phyloP scores from a whole-genome alignment of 2,888 invertebrate species.

The Matsumyia berberina region DNA sequence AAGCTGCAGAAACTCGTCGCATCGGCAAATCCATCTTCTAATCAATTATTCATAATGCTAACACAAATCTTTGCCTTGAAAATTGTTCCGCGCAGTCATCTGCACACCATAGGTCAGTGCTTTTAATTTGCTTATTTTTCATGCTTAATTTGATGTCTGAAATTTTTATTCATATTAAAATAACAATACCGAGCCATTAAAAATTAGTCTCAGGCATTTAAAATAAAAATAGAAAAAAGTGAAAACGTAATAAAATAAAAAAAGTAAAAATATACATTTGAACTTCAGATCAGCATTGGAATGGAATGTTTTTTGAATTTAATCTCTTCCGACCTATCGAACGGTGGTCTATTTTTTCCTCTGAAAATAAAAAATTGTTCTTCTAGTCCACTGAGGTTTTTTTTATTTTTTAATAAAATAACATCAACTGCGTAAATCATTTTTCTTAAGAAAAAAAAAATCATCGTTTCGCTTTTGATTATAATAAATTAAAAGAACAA shows the following conservation, averaged over 20 bases:
- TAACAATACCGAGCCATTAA: slow-evolving; percentile 32
- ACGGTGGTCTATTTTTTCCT: slow-evolving; percentile 5
- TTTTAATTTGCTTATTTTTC: slow-evolving; percentile 37
- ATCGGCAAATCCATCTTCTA: neutral
- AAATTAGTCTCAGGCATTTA: slow-evolving; percentile 48
- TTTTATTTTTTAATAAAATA: slow-evolving; percentile 7
- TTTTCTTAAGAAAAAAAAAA: no score
- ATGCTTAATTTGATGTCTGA: slow-evolving; percentile 28
- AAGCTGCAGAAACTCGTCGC: no score
- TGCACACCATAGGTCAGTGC: slow-evolving; percentile 43
- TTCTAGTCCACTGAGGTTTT: neutral
- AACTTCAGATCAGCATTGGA: slow-evolving; percentile 28
- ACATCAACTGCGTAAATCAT: slow-evolving; percentile 19
- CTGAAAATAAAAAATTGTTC: neutral
- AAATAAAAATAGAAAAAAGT: slow-evolving; percentile 19
- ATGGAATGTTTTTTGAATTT: slow-evolving; percentile 3
- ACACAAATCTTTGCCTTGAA: slow-evolving; percentile 34
- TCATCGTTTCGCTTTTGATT: neutral
- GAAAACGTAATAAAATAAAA: neutral
- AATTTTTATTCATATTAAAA: slow-evolving; percentile 40
- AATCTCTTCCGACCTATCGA: slow-evolving; percentile 17
- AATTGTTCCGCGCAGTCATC: slow-evolving; percentile 2
- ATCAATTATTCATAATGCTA: neutral
- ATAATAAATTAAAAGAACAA: slow-evolving; percentile 17
- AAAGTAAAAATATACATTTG: slow-evolving; percentile 27